Evolutionary conservation across 2,888 invertebrate species (phyloP), one percentile per base, ranked within the genome.

Genomic region (Cerastis leucographa): DNA sequence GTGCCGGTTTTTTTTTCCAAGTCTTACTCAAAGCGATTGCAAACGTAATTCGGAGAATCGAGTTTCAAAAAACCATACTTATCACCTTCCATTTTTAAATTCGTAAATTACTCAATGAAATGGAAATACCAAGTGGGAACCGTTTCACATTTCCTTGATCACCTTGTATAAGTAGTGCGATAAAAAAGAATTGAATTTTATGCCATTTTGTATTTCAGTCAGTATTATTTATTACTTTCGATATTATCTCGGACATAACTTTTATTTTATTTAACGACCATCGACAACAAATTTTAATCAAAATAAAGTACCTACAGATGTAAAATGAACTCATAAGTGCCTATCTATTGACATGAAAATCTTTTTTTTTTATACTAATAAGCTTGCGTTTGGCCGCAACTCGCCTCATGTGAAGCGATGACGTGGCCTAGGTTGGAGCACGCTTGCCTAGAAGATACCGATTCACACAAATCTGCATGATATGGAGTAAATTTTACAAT

Each of bases 141-240:
- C 46, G 71, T 83, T 83, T 76, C 65, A 59, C 42, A 56, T 85
- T 84, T 80, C 80, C 71, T 79, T 77, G 69, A 74, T 76, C 76
- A 77, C 76, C 74, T 78, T 79, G 70, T 69, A 51, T 51, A 85
- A 74, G 67, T 71, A 59, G 29, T 68, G 51, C 54, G 51, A 80
- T 85, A 80, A 87, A 76, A 74, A 78, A 65, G 42, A 72, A 81
- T 83, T 66, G 56, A 79, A 25, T 80, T 80, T 73, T 44, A 59
- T 72, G 51, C 56, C 12, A 69, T 72, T 82, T 69, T 61, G 49
- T 54, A 66, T 73, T 84, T n/a, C 19, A 73, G 19, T 71, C 65
- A 74, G 42, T 69, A 40, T 83, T 78, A 78, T 78, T 77, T 80
- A 78, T 86, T 40, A 65, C 77, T 77, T 82, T 85, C 78, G 46